Evolutionary conservation across 2,888 invertebrate species (phyloP), one percentile per base, ranked within the genome.

Genomic region (Caprella mutica): DNA sequence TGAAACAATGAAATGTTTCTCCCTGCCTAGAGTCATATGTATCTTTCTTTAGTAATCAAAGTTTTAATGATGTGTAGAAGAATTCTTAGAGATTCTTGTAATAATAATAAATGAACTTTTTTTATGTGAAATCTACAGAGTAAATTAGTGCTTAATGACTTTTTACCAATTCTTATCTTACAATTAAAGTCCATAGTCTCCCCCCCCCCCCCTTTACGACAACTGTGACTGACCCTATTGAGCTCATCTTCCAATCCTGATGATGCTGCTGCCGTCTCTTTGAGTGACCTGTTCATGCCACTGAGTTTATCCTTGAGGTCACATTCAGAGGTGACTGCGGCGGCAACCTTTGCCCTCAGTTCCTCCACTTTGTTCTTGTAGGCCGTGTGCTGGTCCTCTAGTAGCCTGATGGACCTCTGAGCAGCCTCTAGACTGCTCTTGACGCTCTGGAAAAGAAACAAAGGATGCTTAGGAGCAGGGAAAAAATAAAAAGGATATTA

Each of bases 251-350:
- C 59, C 57, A 63, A 54, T 21, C 24, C 50, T 29, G 55, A 43
- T 2, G 63, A 59, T 24, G 63, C 56, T 6, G 63, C 53, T 29
- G 59, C 55, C 23, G 56, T 55, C 52, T 63, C 63, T 27, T 63
- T 63, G 12, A 63, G 52, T 12, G 54, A 55, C 19, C 63, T 59
- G 53, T 63, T 63, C 40, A 59, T 59, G 26, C 56, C 42, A 21
- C 59, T 56, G 23, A 63, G 57, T 43, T 59, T 63, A 55, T 63
- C 59, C 52, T 63, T 63, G 26, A 63, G 55, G 40, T 63, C 63
- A n/a, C 52, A 39, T 30, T 63, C 63, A 3, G 59, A 59, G 29
- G 56, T 52, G 9, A 53, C 52, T 4, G 51, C 38, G 6, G 30
- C 40, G n/a, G 63, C 55, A 24, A 63, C 46, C 26, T 55, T 50